Evolutionary conservation across 2,888 invertebrate genomes (phyloP), one percentile per base, ranked within the genome.

Genomic region (Volucella inanis): DNA sequence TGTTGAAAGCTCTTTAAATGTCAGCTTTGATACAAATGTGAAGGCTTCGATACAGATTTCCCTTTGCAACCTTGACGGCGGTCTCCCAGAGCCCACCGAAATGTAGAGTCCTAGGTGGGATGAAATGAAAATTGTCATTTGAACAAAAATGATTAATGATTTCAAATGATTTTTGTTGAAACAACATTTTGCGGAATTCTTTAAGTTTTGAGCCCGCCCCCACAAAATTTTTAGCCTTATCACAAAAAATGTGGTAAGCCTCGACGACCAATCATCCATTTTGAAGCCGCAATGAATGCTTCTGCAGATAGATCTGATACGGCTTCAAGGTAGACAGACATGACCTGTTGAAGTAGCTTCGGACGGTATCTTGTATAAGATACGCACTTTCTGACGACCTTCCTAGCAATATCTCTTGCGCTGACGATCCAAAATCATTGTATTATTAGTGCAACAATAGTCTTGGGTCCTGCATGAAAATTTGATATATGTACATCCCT

Each of bases 401-500:
- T 15, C 18, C 83, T 68, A 55, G 75, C 62, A 9, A 80, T 18
- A 38, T 68, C 74, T 61, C 76, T 47, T 22, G 59, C 54, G 43
- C 59, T 77, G 14, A 18, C 18, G 22, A 83, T 76, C 82, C 86
- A 87, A 52, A 79, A 85, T 15, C 47, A 43, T 38, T 68, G 55
- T 38, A 76, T 49, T n/a, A 72, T 57, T 12, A 86, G 55, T 2
- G 77, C 61, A 12, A 83, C 65, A 31, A 87, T 38, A 10, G 82
- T 50, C 15, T 79, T 87, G 10, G 78, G 49, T 15, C 78, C 87
- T 45, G 80, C 84, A 43, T 87, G 79, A 84, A 18, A 18, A 10
- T 87, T 87, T 39, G 43, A 67, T 3, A 68, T 11, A 59, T 84
- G 81, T 9, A 87, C n/a, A n/a, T n/a, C n/a, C n/a, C n/a, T n/a